Percentiles rank a stretch among this genome's conserved stretches.
Evolutionary conservation across 2,888 invertebrate genomes (phyloP).

Genomic region (Limenitis camilla): DNA sequence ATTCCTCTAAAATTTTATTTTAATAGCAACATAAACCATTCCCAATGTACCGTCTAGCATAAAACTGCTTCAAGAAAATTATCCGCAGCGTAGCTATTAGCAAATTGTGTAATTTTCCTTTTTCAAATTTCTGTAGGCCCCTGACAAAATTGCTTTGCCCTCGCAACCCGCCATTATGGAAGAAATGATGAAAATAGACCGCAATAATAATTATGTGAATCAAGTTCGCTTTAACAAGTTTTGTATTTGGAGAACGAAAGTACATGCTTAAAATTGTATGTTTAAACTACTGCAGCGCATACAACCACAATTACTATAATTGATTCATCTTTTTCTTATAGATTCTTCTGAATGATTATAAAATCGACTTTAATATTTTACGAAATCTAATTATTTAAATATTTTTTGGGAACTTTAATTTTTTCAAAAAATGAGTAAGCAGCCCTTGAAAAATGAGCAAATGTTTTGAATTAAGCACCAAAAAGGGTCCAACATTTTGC

Average conservation of each 20-base stretch:
- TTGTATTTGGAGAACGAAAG: no score
- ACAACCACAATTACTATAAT: no score
- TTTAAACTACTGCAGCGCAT: constrained; percentile 23
- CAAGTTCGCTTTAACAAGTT: constrained; percentile 20
- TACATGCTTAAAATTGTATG: no score
- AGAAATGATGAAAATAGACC: constrained; percentile 57
- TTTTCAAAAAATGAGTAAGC: no score
- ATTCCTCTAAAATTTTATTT: background rate
- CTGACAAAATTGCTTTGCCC: constrained; percentile 62
- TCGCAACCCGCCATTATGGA: constrained; percentile 56
- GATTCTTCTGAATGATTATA: no score
- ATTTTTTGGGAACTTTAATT: no score
- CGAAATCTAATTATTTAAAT: no score
- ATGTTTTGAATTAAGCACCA: no score
- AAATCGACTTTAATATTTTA: no score
- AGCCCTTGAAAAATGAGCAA: no score
- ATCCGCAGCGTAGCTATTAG: constrained; percentile 58
- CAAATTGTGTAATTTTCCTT: constrained; percentile 71
- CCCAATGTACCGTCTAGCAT: constrained; percentile 10
- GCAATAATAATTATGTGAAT: constrained; percentile 29
- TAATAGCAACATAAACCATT: background rate
- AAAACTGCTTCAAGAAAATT: constrained; percentile 59
- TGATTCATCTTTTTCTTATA: no score
- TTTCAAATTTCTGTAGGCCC: constrained; percentile 61
- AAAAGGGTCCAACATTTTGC: no score